Conservation (phyloP, 2,888 invertebrate genomes). For the Brachyopa scutellaris region DNA sequence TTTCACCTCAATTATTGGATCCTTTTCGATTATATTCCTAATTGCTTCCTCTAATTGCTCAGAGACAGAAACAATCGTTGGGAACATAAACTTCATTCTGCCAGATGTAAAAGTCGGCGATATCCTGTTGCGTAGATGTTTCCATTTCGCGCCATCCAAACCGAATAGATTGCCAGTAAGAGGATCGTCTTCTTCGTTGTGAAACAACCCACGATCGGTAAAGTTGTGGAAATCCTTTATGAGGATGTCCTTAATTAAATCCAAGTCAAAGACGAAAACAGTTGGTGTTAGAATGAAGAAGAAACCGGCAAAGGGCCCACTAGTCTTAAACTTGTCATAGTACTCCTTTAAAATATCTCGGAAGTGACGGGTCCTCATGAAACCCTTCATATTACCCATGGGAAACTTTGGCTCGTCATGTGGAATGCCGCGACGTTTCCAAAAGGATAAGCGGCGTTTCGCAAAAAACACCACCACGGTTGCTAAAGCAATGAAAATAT, state of each 20-base stretch:
- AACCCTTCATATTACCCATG: slow-evolving; percentile 77
- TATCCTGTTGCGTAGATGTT: slow-evolving; percentile 80
- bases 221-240: slow-evolving; percentile 80
- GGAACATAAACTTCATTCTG: slow-evolving; percentile 82
- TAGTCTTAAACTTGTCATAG: slow-evolving; percentile 74
- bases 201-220: slow-evolving; percentile 77
- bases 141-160: slow-evolving; percentile 82
- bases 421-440: slow-evolving; percentile 79
- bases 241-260: too few relatives aligned
- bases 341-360: slow-evolving; percentile 75
- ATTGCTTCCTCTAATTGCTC: too few relatives aligned
- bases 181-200: slow-evolving; percentile 79
- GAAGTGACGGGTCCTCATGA: slow-evolving; percentile 73
- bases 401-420: slow-evolving; percentile 78
- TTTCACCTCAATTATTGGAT: too few relatives aligned
- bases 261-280: slow-evolving; percentile 75
- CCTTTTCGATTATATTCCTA: too few relatives aligned
- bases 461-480: slow-evolving; percentile 1
- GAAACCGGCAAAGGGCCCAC: slow-evolving; percentile 75
- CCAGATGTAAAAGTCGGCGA: slow-evolving; percentile 83
- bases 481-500: background rate
- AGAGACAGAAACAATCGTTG: too few relatives aligned
- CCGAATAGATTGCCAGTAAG: slow-evolving; percentile 77
- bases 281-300: slow-evolving; percentile 75
- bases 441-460: slow-evolving; percentile 70